Evolutionary conservation across 2,113 vertebrate genomes (phyloP).

Genomic region (Neogobius melanostomus): DNA sequence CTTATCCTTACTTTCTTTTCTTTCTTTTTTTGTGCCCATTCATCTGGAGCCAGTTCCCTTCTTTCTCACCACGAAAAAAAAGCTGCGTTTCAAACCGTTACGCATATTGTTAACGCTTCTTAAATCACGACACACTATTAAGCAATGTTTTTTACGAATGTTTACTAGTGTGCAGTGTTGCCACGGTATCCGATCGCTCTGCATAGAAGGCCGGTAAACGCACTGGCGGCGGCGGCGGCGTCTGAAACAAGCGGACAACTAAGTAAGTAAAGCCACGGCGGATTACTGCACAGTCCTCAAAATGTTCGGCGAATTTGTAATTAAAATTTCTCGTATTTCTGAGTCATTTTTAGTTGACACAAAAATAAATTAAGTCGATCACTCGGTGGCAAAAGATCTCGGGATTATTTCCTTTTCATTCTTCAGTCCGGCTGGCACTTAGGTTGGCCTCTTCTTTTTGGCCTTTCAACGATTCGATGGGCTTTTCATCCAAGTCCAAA

Average conservation of each 20-base stretch:
- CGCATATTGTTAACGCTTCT: too few relatives aligned
- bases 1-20: background rate
- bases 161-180: too few relatives aligned
- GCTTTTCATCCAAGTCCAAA: conserved; percentile 25
- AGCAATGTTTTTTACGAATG: too few relatives aligned
- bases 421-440: conserved; percentile 74
- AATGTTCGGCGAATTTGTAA: conserved; percentile 66
- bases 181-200: conserved; percentile 13
- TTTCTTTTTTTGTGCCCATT: background rate
- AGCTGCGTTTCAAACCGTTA: conserved; percentile 24
- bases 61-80: background rate
- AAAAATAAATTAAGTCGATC: conserved; percentile 74
- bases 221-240: conserved; percentile 77
- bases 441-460: conserved; percentile 50
- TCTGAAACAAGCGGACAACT: conserved; percentile 27
- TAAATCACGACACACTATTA: too few relatives aligned
- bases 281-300: conserved; percentile 53
- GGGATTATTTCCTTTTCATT: conserved; percentile 63
- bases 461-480: conserved; percentile 14
- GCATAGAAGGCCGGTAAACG: conserved; percentile 16
- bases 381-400: conserved; percentile 34
- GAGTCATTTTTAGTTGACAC: conserved; percentile 68
- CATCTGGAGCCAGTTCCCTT: conserved; percentile 3
- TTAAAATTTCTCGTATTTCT: conserved; percentile 54
- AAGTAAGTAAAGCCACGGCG: conserved; percentile 69